phyloP scores from a whole-genome alignment of 2,113 vertebrate genomes.

The Herpailurus yagouaroundi region DNA sequence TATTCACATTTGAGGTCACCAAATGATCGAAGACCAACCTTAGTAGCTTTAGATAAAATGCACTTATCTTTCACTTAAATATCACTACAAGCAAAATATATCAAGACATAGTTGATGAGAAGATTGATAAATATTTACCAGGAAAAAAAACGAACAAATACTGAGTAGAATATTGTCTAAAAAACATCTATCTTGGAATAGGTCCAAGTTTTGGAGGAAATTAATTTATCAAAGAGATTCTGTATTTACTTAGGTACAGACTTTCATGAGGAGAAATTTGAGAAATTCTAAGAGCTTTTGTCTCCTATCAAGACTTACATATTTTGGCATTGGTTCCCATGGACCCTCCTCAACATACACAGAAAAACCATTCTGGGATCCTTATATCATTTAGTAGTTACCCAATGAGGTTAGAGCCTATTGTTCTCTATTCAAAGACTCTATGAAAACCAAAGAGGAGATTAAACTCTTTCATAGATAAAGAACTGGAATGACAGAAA shows the following conservation, averaged over 20 bases:
- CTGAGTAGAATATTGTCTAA: constrained; percentile 41
- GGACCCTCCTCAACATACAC: neutral
- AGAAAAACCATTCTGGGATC: neutral
- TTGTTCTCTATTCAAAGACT: constrained; percentile 43
- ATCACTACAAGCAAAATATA: neutral
- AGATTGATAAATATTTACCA: constrained; percentile 38
- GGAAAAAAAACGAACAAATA: neutral
- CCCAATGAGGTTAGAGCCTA: neutral
- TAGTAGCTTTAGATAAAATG: constrained; percentile 25
- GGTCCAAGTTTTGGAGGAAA: constrained; percentile 41
- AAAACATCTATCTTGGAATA: constrained; percentile 32
- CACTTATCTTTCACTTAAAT: neutral
- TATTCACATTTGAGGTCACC: neutral
- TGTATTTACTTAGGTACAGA: constrained; percentile 35
- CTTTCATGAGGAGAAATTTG: constrained; percentile 52
- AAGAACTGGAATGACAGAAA: constrained; percentile 62
- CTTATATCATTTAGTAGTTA: neutral
- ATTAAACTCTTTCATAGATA: constrained; percentile 51
- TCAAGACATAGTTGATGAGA: neutral
- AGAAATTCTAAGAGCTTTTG: constrained; percentile 26
- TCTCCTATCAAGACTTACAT: constrained; percentile 40
- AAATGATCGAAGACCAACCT: constrained; percentile 14
- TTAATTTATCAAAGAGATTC: constrained; percentile 37
- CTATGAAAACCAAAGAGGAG: constrained; percentile 57
- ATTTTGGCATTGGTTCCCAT: constrained; percentile 49